Evolutionary conservation across 2,113 vertebrate genomes (phyloP).

Genomic region (Geothlypis trichas): DNA sequence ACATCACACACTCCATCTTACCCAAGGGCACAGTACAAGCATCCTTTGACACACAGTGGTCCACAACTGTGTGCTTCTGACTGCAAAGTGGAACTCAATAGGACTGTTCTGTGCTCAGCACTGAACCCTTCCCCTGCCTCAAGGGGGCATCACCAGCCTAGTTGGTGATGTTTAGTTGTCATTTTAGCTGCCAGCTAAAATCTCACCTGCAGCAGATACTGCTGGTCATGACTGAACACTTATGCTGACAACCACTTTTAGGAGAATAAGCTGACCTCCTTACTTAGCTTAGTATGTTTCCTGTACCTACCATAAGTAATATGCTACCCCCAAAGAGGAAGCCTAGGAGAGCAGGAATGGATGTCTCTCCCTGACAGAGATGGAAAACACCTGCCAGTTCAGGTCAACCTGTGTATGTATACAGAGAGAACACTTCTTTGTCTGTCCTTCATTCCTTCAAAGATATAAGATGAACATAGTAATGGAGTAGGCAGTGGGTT

Average conservation of each 20-base stretch:
- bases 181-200: not conserved
- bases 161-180: no score
- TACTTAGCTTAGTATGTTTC: not conserved
- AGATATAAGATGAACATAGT: fast-evolving
- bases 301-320: not conserved
- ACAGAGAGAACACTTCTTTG: not conserved
- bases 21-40: not conserved
- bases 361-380: not conserved
- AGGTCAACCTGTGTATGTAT: not conserved
- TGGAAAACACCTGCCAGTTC: not conserved
- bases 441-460: not conserved
- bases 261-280: not conserved
- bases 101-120: not conserved
- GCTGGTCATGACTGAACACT: not conserved
- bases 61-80: not conserved
- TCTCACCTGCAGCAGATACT: not conserved
- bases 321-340: not conserved
- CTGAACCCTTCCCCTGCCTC: not conserved
- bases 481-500: not conserved
- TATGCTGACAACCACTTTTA: not conserved
- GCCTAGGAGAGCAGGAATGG: not conserved
- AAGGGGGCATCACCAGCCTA: not conserved
- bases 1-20: not conserved
- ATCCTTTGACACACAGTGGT: not conserved
- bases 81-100: not conserved